phyloP scores from a whole-genome alignment of 1,140 invertebrate species.

The Seison nebaliae region DNA sequence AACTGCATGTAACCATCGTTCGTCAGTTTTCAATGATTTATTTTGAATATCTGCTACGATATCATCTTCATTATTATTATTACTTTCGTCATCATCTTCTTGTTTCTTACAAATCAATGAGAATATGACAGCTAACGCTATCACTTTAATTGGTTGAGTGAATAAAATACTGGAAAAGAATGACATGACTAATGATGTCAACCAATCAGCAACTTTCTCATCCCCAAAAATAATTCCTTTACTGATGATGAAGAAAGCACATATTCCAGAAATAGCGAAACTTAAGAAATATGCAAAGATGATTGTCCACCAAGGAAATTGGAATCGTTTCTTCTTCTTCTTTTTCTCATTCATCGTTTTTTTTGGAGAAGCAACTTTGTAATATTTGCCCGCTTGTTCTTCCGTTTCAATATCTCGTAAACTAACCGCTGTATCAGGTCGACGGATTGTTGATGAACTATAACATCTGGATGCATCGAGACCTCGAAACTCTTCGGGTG shows the following conservation, averaged over 20 bases:
- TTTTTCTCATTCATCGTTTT: neutral
- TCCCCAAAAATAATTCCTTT: conserved; percentile 35
- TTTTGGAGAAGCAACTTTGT: conserved; percentile 13
- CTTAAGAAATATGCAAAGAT: conserved; percentile 32
- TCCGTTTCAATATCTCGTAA: no score
- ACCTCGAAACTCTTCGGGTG: no score
- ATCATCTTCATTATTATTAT: conserved; percentile 22
- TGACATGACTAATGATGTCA: conserved; percentile 33
- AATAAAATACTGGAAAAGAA: conserved; percentile 34
- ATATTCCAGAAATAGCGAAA: conserved; percentile 23
- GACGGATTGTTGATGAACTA: no score
- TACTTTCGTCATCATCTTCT: conserved; percentile 24
- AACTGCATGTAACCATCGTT: conserved; percentile 19
- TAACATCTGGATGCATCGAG: no score
- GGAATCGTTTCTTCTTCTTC: conserved; percentile 14
- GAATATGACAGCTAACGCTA: conserved; percentile 30
- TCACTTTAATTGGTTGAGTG: conserved; percentile 34
- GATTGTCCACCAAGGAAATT: conserved; percentile 31
- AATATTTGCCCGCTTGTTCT: conserved; percentile 5
- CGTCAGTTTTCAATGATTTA: conserved; percentile 17
- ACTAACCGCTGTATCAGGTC: no score
- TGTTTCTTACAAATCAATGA: conserved; percentile 31
- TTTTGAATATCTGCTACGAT: conserved; percentile 9
- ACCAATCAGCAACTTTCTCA: conserved; percentile 34
- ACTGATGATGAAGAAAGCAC: conserved; percentile 32